Evolutionary conservation across 2,888 invertebrate genomes (phyloP).

Genomic region (Peribatodes rhomboidaria): DNA sequence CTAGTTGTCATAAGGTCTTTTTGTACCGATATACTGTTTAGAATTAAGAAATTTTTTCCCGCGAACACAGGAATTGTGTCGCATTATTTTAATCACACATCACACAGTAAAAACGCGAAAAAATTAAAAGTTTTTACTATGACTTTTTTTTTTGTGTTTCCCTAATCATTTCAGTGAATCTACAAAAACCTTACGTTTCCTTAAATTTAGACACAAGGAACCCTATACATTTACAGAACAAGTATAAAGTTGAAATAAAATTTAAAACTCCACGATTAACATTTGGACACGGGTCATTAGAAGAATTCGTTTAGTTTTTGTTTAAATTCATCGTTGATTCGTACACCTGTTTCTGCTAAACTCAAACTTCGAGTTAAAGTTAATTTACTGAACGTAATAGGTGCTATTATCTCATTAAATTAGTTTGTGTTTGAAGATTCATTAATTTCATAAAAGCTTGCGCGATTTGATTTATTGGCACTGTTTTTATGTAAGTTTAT

Average conservation of each 20-base stretch:
- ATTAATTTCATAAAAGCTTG: background rate
- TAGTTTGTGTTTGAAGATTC: background rate
- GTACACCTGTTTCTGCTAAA: slow-evolving; percentile 35
- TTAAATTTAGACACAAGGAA: background rate
- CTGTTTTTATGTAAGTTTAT: too few relatives aligned
- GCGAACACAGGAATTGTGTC: too few relatives aligned
- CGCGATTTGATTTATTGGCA: background rate
- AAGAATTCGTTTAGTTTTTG: slow-evolving; percentile 46
- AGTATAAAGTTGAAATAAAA: slow-evolving; percentile 34
- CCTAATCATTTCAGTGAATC: too few relatives aligned
- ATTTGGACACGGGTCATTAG: slow-evolving; percentile 51
- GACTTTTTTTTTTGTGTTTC: background rate
- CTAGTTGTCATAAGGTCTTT: too few relatives aligned
- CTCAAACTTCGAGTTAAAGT: background rate
- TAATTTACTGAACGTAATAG: slow-evolving; percentile 3
- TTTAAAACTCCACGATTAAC: slow-evolving; percentile 48
- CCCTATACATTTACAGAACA: slow-evolving; percentile 33
- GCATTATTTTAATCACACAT: too few relatives aligned
- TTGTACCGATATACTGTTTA: too few relatives aligned
- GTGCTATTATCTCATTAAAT: slow-evolving; percentile 5
- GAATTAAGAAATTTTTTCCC: too few relatives aligned
- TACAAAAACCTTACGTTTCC: background rate
- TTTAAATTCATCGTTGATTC: slow-evolving; percentile 25
- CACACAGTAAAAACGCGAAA: too few relatives aligned
- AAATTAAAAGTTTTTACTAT: too few relatives aligned